Evolutionary conservation across 2,113 vertebrate species (phyloP), one percentile per base, ranked within the genome.

Genomic region (Psilopsiagon aymara): DNA sequence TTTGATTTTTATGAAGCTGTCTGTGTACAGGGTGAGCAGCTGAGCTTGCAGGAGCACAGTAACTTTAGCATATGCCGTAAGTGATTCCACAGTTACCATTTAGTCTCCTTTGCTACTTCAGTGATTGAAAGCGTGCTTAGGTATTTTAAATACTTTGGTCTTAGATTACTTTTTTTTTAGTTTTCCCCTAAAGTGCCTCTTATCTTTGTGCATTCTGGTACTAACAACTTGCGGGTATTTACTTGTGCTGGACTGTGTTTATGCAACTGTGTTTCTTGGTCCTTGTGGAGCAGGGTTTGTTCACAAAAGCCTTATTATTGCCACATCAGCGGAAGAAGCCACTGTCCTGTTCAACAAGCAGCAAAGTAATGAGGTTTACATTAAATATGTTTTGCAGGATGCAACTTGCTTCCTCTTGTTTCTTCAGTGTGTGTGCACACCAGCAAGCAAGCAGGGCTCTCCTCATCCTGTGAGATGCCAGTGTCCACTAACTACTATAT

Each of bases 371-470:
- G 37, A 67, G 35, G 74, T 78, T 68, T 84, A 47, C 35, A 47
- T 71, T 71, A 60, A 64, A 35, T 84, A 51, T 9, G 43, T 86
- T 91, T 77, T 76, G 33, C 93, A 91, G 88, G 79, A 92, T 91
- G 57, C 2, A 3, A 11, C 27, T 76, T 27, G 13, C 53, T 95
- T 92, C 77, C 92, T 84, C 13, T 18, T 78, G 41, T 87, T 88
- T 71, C 51, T 63, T 17, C 55, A 53, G 46, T 71, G 80, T 64
- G 52, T 79, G 77, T 82, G 62, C 47, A 66, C 27, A 11, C 5
- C 41, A 29, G 60, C 46, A 17, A 68, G 55, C 13, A 46, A 49
- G 31, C 14, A 1, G 29, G 80, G 8, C 41, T 89, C 67, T 70
- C 69, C 80, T 89, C 14, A 1, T 78, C 46, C 64, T 35, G 1